Evolutionary conservation across 2,113 vertebrate species (phyloP).

Genomic region (Psilopsiagon aurifrons): DNA sequence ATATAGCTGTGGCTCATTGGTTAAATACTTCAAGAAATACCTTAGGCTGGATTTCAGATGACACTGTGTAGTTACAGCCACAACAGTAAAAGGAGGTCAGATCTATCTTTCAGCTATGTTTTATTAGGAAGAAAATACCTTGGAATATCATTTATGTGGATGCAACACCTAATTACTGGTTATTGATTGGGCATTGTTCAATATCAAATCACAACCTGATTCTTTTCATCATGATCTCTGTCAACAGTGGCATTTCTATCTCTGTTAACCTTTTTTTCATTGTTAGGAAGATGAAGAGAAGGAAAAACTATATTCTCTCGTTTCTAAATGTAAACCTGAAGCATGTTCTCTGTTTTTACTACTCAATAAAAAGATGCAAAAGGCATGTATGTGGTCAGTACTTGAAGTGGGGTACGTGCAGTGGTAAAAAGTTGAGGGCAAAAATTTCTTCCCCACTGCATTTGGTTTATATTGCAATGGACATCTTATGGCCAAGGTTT

Average conservation of each 20-base stretch:
- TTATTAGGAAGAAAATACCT: neutral
- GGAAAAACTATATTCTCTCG: neutral
- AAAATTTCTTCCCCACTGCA: neutral
- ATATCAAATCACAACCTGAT: neutral
- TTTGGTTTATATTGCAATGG: neutral
- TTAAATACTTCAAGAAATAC: neutral
- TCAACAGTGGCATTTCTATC: neutral
- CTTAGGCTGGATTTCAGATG: neutral
- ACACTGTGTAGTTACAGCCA: neutral
- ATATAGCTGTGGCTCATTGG: neutral
- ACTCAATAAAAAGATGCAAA: neutral
- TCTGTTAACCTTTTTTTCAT: neutral
- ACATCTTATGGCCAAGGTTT: neutral
- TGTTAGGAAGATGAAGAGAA: neutral
- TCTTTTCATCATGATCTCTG: neutral
- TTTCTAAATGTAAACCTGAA: neutral
- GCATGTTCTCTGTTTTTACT: accelerated
- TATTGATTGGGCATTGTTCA: neutral
- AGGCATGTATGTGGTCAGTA: neutral
- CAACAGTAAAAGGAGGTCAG: neutral
- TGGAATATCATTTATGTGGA: neutral
- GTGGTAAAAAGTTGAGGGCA: neutral
- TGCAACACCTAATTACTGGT: neutral
- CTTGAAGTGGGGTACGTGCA: neutral
- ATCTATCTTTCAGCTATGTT: neutral